These are phyloP conservation scores for Speoplatyrhinus poulsoni DNA, from an alignment of 2,113 vertebrate species.

Conservation along the genomic window DNA sequence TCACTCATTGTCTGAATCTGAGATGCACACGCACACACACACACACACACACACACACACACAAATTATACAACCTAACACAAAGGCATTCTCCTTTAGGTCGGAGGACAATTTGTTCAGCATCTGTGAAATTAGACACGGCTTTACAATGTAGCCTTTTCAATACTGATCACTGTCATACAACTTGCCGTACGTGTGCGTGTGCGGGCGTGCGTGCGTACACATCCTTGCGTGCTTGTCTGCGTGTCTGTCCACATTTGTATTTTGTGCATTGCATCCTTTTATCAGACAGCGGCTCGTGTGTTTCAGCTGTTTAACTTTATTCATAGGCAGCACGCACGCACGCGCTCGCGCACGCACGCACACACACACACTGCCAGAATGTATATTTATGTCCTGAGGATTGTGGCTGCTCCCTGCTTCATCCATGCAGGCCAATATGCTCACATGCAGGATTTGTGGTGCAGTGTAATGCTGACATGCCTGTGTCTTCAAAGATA, in stretches of 20 bases:
- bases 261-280: neutral
- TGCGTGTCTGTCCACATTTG: neutral
- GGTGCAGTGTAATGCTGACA: too few species aligned
- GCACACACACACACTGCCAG: neutral
- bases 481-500: neutral
- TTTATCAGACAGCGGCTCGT: neutral
- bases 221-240: neutral
- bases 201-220: slow-evolving; percentile 1
- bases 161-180: slow-evolving; percentile 71
- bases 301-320: slow-evolving; percentile 12
- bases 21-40: slow-evolving; percentile 36
- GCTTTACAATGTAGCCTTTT: slow-evolving; percentile 68
- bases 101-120: slow-evolving; percentile 72
- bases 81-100: slow-evolving; percentile 58
- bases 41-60: slow-evolving; percentile 7
- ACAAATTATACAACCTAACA: slow-evolving; percentile 51
- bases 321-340: neutral
- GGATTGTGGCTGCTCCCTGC: neutral
- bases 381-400: slow-evolving; percentile 22
- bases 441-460: slow-evolving; percentile 4
- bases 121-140: slow-evolving; percentile 75
- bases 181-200: slow-evolving; percentile 23
- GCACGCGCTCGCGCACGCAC: neutral
- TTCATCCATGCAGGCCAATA: neutral
- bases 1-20: slow-evolving; percentile 65